phyloP scores from a whole-genome alignment of 2,797 vertebrate species.

The Pogoniulus pusillus region DNA sequence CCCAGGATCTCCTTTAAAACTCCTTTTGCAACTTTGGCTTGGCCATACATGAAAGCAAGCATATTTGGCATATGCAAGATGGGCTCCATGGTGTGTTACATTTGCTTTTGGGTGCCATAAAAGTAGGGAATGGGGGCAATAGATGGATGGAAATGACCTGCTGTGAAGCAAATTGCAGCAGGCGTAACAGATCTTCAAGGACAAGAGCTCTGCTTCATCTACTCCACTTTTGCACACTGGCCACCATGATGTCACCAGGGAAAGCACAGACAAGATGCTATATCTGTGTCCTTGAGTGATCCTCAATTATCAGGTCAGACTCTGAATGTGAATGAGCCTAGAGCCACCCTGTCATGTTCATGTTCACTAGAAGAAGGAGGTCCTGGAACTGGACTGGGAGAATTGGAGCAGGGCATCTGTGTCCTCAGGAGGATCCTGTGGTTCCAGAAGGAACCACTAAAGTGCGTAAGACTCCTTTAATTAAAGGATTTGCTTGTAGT shows the following conservation, averaged over 20 bases:
- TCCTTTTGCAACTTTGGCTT: not conserved
- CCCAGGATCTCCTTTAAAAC: not conserved
- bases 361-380: slow-evolving; percentile 18
- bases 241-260: not conserved
- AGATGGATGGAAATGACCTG: not conserved
- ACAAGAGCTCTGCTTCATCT: not conserved
- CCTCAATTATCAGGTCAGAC: slow-evolving; percentile 4
- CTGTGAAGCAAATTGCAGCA: not conserved
- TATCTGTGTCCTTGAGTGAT: slow-evolving; percentile 22
- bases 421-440: slow-evolving; percentile 43
- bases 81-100: not conserved
- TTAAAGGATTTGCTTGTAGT: slow-evolving; percentile 55
- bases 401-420: slow-evolving; percentile 48
- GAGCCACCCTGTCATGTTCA: not conserved
- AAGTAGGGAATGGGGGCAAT: not conserved
- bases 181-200: fast-evolving
- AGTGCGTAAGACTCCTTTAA: slow-evolving; percentile 44
- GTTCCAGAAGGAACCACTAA: slow-evolving; percentile 42
- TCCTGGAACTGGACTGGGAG: not conserved
- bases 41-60: fast-evolving
- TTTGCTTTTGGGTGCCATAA: not conserved
- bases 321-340: not conserved
- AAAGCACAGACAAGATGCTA: not conserved
- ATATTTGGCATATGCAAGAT: fast-evolving
- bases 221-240: not conserved